phyloP scores from a whole-genome alignment of 2,888 invertebrate species.

The Pachycephus smyrnensis region DNA sequence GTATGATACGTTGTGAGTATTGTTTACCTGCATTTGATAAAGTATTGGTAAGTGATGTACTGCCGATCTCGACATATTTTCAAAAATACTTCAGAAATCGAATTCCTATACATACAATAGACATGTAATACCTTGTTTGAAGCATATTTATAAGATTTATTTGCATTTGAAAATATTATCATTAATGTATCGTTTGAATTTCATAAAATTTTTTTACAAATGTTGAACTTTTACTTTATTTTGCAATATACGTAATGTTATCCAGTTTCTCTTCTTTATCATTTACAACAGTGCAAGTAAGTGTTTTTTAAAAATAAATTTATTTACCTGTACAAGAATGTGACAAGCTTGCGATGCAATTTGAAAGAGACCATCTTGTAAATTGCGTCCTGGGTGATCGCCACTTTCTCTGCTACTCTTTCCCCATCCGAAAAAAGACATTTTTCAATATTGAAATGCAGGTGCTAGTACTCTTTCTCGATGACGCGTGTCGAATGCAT shows the following conservation, averaged over 20 bases:
- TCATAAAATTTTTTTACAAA: no score
- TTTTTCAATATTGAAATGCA: slow-evolving; percentile 25
- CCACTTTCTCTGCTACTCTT: slow-evolving; percentile 40
- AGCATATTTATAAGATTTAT: no score
- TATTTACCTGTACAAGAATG: slow-evolving; percentile 78
- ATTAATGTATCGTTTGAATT: no score
- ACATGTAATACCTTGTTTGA: no score
- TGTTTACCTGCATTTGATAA: slow-evolving; percentile 64
- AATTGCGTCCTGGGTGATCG: slow-evolving; percentile 68
- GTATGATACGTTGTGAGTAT: slow-evolving; percentile 80
- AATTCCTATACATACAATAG: neutral
- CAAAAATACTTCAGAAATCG: neutral
- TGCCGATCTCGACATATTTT: neutral
- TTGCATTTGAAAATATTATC: no score
- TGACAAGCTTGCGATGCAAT: slow-evolving; percentile 84
- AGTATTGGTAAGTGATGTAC: neutral
- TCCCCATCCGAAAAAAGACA: slow-evolving; percentile 61
- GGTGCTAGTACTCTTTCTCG: neutral
- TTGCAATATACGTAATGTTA: no score
- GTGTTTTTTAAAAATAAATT: neutral
- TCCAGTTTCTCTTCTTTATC: no score
- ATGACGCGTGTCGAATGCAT: neutral
- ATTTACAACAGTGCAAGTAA: no score
- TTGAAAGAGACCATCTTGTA: slow-evolving; percentile 82
- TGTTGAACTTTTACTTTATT: no score